A percentile compares a stretch with the other conserved stretches of the same genome.
These are phyloP conservation scores for Ophion ventricosus DNA, from an alignment of 2,888 invertebrate genomes.

Conservation along the genomic window DNA sequence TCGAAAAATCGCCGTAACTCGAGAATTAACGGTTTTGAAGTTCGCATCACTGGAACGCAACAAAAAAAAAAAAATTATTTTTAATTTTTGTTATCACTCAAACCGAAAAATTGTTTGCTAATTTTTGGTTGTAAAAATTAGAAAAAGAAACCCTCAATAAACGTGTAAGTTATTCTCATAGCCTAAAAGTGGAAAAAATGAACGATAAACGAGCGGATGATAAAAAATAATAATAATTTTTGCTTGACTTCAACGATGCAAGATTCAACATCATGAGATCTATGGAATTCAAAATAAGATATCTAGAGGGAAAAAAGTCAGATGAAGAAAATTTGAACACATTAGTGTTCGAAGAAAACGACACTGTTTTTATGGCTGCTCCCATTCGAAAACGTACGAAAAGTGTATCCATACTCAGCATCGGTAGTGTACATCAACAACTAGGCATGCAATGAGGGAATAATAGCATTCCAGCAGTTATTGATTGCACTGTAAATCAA, in stretches of 20 bases:
- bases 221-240: not conserved
- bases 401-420: not conserved
- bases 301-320: not conserved
- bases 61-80: too few species aligned
- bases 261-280: not conserved
- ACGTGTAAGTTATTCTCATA: not conserved
- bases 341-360: not conserved
- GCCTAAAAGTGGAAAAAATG: not conserved
- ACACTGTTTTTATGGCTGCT: not conserved
- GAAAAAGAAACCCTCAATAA: not conserved
- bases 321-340: not conserved
- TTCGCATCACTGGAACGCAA: not conserved
- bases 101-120: not conserved
- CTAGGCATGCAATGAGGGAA: constrained; percentile 13
- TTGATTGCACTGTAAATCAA: constrained; percentile 27
- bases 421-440: not conserved
- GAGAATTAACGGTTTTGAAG: not conserved
- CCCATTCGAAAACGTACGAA: not conserved
- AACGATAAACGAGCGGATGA: not conserved
- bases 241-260: not conserved
- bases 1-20: too few species aligned
- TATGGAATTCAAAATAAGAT: not conserved
- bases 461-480: constrained; percentile 34
- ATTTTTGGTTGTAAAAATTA: not conserved
- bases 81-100: not conserved